Percentiles rank a stretch among this genome's conserved stretches.
Evolutionary conservation across 2,797 vertebrate species (phyloP).

Genomic region (Tiaroga cobitis): DNA sequence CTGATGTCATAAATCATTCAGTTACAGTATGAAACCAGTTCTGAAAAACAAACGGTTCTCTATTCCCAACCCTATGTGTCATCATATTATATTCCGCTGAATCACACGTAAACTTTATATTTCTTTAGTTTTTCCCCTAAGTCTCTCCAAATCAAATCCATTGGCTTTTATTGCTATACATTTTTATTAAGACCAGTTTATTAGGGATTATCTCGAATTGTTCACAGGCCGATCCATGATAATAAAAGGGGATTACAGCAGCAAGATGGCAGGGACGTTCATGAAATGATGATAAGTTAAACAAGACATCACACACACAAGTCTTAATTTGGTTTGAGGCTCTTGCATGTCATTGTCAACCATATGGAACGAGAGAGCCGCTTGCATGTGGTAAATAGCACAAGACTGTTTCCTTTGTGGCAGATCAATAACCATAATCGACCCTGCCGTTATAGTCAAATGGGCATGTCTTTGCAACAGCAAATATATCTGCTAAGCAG

Average conservation of each 20-base stretch:
- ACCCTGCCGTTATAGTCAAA: slow-evolving; percentile 51
- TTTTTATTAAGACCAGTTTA: slow-evolving; percentile 50
- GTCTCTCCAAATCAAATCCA: background rate
- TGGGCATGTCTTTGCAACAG: slow-evolving; percentile 49
- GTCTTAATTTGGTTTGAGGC: slow-evolving; percentile 26
- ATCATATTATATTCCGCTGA: background rate
- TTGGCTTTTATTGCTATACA: slow-evolving; percentile 4
- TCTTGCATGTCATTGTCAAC: slow-evolving; percentile 10
- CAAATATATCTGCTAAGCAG: slow-evolving; percentile 48
- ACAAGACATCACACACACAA: background rate
- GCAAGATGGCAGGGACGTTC: slow-evolving; percentile 24
- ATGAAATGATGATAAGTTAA: slow-evolving; percentile 42
- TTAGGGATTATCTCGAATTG: slow-evolving; percentile 47
- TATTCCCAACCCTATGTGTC: background rate
- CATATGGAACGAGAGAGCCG: background rate
- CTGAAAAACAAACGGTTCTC: background rate
- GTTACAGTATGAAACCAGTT: background rate
- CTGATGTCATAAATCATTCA: background rate
- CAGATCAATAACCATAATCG: slow-evolving; percentile 53
- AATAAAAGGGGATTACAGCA: slow-evolving; percentile 52
- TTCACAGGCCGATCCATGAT: slow-evolving; percentile 36
- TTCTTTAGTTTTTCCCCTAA: background rate
- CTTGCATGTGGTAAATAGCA: slow-evolving; percentile 43
- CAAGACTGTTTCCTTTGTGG: slow-evolving; percentile 13
- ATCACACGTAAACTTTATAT: background rate